phyloP scores from a whole-genome alignment of 2,113 vertebrate genomes.

The Muscicapa adusta region DNA sequence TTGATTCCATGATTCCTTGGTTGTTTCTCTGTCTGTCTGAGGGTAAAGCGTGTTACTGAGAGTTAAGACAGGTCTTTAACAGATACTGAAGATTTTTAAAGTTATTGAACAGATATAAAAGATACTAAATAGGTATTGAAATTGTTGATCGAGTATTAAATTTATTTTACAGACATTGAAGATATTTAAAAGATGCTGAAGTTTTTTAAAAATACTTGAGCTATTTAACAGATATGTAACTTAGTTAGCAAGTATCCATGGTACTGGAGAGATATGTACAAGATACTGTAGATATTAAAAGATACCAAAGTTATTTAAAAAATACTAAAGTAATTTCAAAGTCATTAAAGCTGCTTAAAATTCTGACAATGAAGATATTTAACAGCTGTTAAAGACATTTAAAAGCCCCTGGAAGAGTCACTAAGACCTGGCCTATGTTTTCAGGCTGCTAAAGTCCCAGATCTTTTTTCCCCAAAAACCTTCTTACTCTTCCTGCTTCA shows the following conservation, averaged over 20 bases:
- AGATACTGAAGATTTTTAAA: too few relatives aligned
- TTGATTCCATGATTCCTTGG: rapidly evolving
- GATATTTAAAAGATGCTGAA: background rate
- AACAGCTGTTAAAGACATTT: background rate
- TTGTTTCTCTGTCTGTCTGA: background rate
- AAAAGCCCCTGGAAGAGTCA: background rate
- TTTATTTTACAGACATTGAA: background rate
- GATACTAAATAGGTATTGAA: too few relatives aligned
- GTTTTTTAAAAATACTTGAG: background rate
- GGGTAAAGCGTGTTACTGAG: background rate
- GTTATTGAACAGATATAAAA: background rate
- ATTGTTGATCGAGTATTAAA: background rate
- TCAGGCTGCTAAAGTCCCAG: background rate
- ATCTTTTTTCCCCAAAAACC: background rate
- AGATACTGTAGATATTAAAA: background rate
- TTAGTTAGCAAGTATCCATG: background rate
- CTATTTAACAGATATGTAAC: background rate
- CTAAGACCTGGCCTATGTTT: background rate
- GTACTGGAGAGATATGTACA: rapidly evolving
- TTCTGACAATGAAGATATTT: background rate
- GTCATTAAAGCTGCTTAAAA: background rate
- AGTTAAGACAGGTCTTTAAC: background rate
- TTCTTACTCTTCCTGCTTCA: background rate
- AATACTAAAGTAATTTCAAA: background rate
- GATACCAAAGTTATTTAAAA: background rate